Evolutionary conservation across 2,888 invertebrate genomes (phyloP).

Genomic region (Heliconius hortense): DNA sequence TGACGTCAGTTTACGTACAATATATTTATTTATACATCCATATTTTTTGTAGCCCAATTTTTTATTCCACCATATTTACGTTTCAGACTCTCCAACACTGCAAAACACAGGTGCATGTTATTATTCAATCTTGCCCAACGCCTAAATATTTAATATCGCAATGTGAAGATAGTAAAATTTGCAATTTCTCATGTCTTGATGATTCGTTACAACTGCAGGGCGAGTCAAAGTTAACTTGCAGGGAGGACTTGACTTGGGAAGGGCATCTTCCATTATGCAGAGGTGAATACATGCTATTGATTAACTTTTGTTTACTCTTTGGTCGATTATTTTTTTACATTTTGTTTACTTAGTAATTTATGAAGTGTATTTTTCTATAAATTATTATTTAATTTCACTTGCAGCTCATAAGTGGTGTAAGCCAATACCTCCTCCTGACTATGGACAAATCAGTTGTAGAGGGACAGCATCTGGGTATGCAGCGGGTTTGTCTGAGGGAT

Average conservation of each 20-base stretch:
- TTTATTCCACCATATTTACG: conserved; percentile 37
- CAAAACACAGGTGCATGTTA: conserved; percentile 70
- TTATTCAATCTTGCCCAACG: conserved; percentile 65
- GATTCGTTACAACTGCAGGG: conserved; percentile 58
- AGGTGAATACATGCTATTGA: conserved; percentile 49
- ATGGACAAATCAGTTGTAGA: conserved; percentile 66
- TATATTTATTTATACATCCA: background rate
- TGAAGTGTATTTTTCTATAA: background rate
- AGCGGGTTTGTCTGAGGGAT: conserved; percentile 60
- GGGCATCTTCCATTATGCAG: conserved; percentile 64
- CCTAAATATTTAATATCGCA: conserved; percentile 62
- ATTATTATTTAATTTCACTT: conserved; percentile 35
- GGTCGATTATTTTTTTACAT: background rate
- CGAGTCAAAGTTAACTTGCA: conserved; percentile 54
- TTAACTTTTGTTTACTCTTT: background rate
- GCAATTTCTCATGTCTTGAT: conserved; percentile 68
- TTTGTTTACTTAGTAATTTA: background rate
- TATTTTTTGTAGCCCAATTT: conserved; percentile 31
- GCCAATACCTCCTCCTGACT: conserved; percentile 57
- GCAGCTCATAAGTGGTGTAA: conserved; percentile 64
- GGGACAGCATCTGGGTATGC: conserved; percentile 49
- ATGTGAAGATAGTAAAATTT: conserved; percentile 60
- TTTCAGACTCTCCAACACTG: conserved; percentile 70
- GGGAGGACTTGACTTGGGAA: conserved; percentile 63
- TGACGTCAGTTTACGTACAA: conserved; percentile 54